Evolutionary conservation across 2,888 invertebrate species (phyloP).

Genomic region (Scelioninae gen. 1): DNA sequence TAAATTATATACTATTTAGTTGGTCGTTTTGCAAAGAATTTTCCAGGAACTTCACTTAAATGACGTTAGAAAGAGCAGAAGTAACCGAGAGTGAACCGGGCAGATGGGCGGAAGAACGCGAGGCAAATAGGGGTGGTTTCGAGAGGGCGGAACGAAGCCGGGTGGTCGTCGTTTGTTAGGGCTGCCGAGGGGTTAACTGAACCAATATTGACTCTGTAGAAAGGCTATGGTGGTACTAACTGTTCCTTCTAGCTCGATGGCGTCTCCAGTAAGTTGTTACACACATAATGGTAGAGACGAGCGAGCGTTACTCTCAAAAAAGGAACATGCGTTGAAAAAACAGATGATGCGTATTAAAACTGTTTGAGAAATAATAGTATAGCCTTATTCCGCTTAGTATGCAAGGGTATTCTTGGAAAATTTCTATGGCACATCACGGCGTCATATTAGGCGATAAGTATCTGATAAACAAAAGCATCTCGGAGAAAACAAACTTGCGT

Average conservation of each 20-base stretch:
- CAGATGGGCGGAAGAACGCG: slow-evolving; percentile 71
- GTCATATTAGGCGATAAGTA: slow-evolving; percentile 72
- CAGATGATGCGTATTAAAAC: too few relatives aligned
- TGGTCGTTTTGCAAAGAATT: too few relatives aligned
- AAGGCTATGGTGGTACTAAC: slow-evolving; percentile 79
- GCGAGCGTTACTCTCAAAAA: too few relatives aligned
- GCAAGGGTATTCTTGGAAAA: not conserved
- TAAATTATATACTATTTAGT: too few relatives aligned
- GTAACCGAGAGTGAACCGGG: slow-evolving; percentile 40
- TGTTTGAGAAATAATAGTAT: too few relatives aligned
- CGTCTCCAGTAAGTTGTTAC: slow-evolving; percentile 24
- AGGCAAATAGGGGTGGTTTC: slow-evolving; percentile 71
- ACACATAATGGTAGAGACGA: too few relatives aligned
- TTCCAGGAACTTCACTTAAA: too few relatives aligned
- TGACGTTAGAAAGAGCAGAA: not conserved
- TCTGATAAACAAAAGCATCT: slow-evolving; percentile 70
- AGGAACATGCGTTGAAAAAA: too few relatives aligned
- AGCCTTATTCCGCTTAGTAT: too few relatives aligned
- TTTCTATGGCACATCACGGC: not conserved
- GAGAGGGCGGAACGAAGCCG: slow-evolving; percentile 71
- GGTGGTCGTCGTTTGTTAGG: slow-evolving; percentile 66
- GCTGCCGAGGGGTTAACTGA: slow-evolving; percentile 79
- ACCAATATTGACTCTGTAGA: slow-evolving; percentile 83
- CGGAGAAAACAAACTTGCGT: slow-evolving; percentile 63
- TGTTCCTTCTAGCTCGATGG: slow-evolving; percentile 53